A percentile compares a stretch with the other conserved stretches of the same genome.
Conservation (phyloP, 2,888 invertebrate species). For the Pristionchus mayeri region DNA sequence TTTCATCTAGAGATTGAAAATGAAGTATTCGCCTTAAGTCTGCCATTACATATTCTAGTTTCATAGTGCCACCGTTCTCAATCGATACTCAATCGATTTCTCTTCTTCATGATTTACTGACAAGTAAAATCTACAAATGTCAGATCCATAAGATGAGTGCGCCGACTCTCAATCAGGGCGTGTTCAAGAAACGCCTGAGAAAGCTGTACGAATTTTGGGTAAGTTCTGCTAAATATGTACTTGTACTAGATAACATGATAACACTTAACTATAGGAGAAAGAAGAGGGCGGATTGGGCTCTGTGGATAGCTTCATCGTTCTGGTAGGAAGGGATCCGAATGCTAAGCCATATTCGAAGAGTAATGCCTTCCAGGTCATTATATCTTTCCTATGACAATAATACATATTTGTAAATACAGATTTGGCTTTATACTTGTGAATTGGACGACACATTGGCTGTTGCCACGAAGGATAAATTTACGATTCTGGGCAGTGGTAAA, state of each 20-base stretch:
- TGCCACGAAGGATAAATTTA: conserved; percentile 82
- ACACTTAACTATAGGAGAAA: conserved; percentile 8
- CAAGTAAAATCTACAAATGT: background rate
- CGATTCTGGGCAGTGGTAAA: conserved; percentile 93
- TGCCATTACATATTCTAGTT: too few species aligned
- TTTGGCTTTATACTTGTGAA: conserved; percentile 97
- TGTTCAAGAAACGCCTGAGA: conserved; percentile 27
- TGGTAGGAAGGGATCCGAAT: conserved; percentile 93
- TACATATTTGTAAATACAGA: conserved; percentile 80
- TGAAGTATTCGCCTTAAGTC: too few species aligned
- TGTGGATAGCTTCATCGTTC: conserved; percentile 91
- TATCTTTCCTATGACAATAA: too few species aligned
- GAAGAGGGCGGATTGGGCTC: conserved; percentile 80
- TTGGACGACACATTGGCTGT: conserved; percentile 95
- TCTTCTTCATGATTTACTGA: background rate
- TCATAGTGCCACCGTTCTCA: too few species aligned
- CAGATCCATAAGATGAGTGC: background rate
- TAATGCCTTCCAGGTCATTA: conserved; percentile 88
- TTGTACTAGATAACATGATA: background rate
- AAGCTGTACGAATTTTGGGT: conserved; percentile 23
- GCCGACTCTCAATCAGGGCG: conserved; percentile 3
- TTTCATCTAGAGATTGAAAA: too few species aligned
- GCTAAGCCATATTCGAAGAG: conserved; percentile 97
- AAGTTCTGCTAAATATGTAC: background rate
- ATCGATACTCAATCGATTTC: too few species aligned